phyloP scores from a whole-genome alignment of 2,797 vertebrate species.

The Strix occidentalis region DNA sequence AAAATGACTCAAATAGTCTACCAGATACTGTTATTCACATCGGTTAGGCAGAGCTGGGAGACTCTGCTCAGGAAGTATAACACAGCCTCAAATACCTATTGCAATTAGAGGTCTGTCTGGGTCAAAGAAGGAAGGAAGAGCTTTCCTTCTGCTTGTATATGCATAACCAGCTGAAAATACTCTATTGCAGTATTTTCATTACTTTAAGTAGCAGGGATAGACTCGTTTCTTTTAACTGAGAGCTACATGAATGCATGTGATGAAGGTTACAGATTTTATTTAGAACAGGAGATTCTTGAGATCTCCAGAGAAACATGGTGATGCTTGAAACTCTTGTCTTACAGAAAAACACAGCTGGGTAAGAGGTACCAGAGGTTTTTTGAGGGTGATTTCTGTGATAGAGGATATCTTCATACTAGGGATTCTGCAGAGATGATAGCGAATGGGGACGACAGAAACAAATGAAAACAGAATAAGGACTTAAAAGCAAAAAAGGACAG shows the following conservation, averaged over 20 bases:
- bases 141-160: neutral
- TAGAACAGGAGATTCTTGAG: neutral
- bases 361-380: neutral
- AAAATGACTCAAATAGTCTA: constrained; percentile 12
- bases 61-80: neutral
- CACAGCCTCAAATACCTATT: neutral
- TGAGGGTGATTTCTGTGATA: neutral
- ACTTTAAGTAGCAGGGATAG: neutral
- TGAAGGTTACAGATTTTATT: neutral
- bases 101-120: neutral
- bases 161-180: neutral
- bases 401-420: neutral
- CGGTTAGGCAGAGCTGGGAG: constrained; percentile 3
- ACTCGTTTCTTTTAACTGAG: neutral
- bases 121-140: neutral
- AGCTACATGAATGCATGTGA: neutral
- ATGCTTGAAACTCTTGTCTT: neutral
- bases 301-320: neutral
- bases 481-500: neutral
- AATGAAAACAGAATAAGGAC: neutral
- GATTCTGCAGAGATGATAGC: neutral
- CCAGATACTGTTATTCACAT: neutral
- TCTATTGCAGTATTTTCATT: neutral
- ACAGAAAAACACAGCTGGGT: neutral
- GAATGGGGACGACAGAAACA: neutral